Evolutionary conservation across 35 echinoderm and acorn worm species (phyloP), one percentile per base, ranked within the genome.

Genomic region (Holothuria glaberrima): DNA sequence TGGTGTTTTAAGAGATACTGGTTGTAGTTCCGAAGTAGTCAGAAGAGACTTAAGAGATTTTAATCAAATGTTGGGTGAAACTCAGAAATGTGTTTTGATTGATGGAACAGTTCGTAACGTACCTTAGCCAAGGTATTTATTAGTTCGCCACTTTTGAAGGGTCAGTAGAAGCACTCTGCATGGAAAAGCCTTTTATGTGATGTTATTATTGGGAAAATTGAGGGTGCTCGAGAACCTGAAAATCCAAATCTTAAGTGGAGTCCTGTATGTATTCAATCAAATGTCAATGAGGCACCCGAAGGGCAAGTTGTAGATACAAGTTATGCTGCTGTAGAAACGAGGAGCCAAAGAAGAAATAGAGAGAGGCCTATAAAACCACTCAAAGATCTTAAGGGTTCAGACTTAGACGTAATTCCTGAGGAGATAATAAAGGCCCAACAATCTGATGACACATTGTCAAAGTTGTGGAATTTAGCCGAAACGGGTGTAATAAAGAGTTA

Each of bases 151-250:
- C 86, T 54, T 91, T 44, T 48, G 26, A 14, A 71, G 90, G 90
- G 24, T 10, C 64, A 12, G 45, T 71, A 28, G 38, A 85, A 56
- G 80, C 78, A 12, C 25, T 91, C 21, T 85, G 77, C 54, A 91
- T 91, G 90, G 31, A 66, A 54, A 44, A 83, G 5, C 76, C 90
- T n/a, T 16, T 28, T 91, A 44, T 86, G 86, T 71, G 75, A 85
- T 24, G 5, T 91, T 6, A 86, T 86, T 69, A 10, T 86, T 16
- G 90, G 90, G 13, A 86, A 86, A 35, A 56, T 91, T 29, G 24
- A 18, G 17, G 90, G 90, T 14, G 76, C 63, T 0, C 16, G 80
- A 33, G 22, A 34, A 12, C 46, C 90, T 54, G 9, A 50, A 4
- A 29, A n/a, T n/a, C n/a, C n/a, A n/a, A n/a, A n/a, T n/a, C n/a